Percentiles rank a stretch among this genome's conserved stretches.
Evolutionary conservation across 2,888 invertebrate genomes (phyloP).

Genomic region (Chrysotoxum bicinctum): DNA sequence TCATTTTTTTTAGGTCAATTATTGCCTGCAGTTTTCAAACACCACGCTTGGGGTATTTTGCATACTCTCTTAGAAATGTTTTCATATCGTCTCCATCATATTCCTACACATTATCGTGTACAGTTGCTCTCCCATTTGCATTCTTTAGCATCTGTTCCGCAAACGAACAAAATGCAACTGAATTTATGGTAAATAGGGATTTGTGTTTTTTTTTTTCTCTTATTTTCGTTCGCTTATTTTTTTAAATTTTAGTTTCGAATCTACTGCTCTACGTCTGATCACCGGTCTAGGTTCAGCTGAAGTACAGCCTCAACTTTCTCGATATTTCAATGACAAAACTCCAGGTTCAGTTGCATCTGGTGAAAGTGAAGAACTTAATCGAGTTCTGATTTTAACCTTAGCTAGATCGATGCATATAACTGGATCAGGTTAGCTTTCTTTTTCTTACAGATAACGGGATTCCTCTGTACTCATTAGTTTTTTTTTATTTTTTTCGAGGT

Average conservation of each 20-base stretch:
- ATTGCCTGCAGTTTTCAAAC: constrained; percentile 94
- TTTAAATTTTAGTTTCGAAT: constrained; percentile 87
- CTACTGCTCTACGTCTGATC: constrained; percentile 92
- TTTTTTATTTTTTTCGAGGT: constrained; percentile 69
- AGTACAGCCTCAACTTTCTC: constrained; percentile 95
- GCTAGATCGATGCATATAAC: constrained; percentile 97
- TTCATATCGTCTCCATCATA: constrained; percentile 97
- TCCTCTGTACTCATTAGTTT: neutral
- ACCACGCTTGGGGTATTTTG: constrained; percentile 97
- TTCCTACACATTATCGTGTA: constrained; percentile 96
- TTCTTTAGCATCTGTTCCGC: constrained; percentile 94
- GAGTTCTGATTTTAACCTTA: constrained; percentile 95
- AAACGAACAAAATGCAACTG: constrained; percentile 96
- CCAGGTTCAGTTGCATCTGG: constrained; percentile 88
- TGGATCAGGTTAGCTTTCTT: constrained; percentile 84
- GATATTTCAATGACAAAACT: constrained; percentile 95
- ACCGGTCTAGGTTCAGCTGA: constrained; percentile 96
- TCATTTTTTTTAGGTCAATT: constrained; percentile 86
- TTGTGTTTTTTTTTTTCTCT: neutral
- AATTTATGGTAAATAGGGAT: constrained; percentile 92
- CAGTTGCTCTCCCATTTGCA: constrained; percentile 95
- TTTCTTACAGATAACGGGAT: neutral
- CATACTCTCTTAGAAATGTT: constrained; percentile 98
- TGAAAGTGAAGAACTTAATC: constrained; percentile 97
- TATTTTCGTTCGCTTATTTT: neutral